These are phyloP conservation scores for Ennomos fuscantarius DNA, from an alignment of 2,888 invertebrate genomes.

Conservation along the genomic window DNA sequence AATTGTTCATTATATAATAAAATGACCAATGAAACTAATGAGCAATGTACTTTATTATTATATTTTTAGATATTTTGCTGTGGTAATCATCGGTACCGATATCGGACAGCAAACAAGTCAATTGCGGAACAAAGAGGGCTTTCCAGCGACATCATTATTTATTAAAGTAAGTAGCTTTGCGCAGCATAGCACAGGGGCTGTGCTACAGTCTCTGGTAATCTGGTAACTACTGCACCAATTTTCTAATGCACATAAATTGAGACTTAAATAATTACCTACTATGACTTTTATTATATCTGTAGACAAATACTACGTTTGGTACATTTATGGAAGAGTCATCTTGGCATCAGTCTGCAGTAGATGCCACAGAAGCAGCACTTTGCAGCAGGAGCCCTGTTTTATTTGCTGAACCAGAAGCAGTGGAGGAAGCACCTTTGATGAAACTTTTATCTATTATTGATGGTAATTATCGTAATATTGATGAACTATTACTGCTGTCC, in stretches of 20 bases:
- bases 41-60: not conserved
- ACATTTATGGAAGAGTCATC: not conserved
- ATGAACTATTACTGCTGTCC: no score
- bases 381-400: not conserved
- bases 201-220: no score
- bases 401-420: not conserved
- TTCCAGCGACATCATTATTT: not conserved
- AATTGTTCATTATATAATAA: not conserved
- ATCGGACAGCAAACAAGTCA: not conserved
- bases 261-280: not conserved
- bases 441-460: not conserved
- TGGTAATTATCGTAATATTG: not conserved
- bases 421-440: not conserved
- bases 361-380: not conserved
- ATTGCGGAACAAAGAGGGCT: not conserved
- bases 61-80: constrained; percentile 1
- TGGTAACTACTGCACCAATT: no score
- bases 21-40: no score
- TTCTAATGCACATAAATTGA: no score
- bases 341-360: constrained; percentile 1
- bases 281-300: not conserved
- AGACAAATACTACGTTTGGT: not conserved
- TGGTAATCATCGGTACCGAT: not conserved
- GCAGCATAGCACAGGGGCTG: no score
- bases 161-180: not conserved